Evolutionary conservation across 2,797 vertebrate genomes (phyloP), one percentile per base, ranked within the genome.

Genomic region (Xyrichtys novacula): DNA sequence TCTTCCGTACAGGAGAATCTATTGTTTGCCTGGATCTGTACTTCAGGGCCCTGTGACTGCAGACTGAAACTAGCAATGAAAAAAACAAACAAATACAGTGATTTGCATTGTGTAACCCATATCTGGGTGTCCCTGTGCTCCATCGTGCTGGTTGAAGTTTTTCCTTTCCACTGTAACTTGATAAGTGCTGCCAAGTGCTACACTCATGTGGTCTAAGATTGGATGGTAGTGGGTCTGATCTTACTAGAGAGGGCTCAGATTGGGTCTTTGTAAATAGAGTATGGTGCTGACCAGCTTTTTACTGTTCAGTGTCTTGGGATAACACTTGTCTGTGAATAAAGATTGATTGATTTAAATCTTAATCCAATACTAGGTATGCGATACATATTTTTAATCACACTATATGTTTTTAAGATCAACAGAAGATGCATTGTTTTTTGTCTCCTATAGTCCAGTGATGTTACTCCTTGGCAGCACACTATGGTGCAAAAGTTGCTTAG

Each of bases 11-110:
- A 14, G 78, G 74, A 86, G 84, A 90, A 81, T 85, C 70, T 67
- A 64, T 63, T 59, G 65, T 86, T 88, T 89, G 83, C 89, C 63
- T 80, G 3, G 1, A 66, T 72, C 62, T 80, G 74, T 71, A 74
- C 70, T 82, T 63, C 52, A 50, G 67, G 76, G 54, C 60, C 50
- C 58, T 73, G 70, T 79, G 86, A 81, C 71, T 79, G 84, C 59
- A 56, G 43, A 56, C 66, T 65, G 17, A n/a, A 10, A n/a, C 17
- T 40, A 40, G 31, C 3, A 32, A 32, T 32, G 31, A 32, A 2
- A 9, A 32, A 8, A 9, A 3, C 2, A 8, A 32, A 4, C n/a
- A n/a, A n/a, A n/a, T n/a, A n/a, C n/a, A n/a, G n/a, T n/a, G n/a
- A n/a, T 57, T 28, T 60, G 22, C 15, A 25, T 17, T 23, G 11